Base-by-base conservation (phyloP, 35 echinoderm and acorn worm genomes). In the Hemicentrotus pulcherrimus region DNA sequence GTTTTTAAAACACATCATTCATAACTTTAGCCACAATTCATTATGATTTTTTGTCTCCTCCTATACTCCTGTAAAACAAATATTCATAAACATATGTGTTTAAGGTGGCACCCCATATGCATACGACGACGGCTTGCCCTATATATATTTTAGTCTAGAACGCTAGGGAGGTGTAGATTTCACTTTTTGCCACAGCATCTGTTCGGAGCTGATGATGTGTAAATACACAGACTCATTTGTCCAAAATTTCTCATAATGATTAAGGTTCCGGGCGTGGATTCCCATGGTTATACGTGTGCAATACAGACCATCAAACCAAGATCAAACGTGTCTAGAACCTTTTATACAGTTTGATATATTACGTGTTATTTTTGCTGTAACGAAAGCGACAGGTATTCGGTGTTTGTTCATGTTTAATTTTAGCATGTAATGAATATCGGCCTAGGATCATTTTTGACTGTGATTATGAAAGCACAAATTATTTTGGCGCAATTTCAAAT, bases 141-240 rank as follows among this genome's bases (percentile, higher is more conserved):
- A n/a, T 78, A 9, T 13, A 59, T 59, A 59, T 59, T 45, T 90
- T 90, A 24, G 32, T 90, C 88, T 35, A 32, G 13, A 90, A 90
- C 88, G 88, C 88, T 33, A 2, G 46, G 46, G 30, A 30, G 91
- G 91, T 93, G 48, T 93, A 28, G 32, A 55, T 93, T 93, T 46
- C 91, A 93, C 45, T 31, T 47, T 92, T 58, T 93, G 91, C 91
- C 48, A 47, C n/a, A 24, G 91, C 91, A 93, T 93, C 91, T 93
- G 91, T 58, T 93, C 32, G 30, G 13, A 58, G 28, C 91, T 50
- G 91, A 93, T 93, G 91, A 93, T 93, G 48, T 93, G 91, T 93
- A 93, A 93, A 93, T 93, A 93, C 88, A 47, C 46, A 47, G 88
- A 33, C 88, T 90, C 88, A 45, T 90, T 90, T 47, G 18, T 46